Evolutionary conservation across 2,113 vertebrate genomes (phyloP).

Genomic region (Mesoclemmys tuberculata): DNA sequence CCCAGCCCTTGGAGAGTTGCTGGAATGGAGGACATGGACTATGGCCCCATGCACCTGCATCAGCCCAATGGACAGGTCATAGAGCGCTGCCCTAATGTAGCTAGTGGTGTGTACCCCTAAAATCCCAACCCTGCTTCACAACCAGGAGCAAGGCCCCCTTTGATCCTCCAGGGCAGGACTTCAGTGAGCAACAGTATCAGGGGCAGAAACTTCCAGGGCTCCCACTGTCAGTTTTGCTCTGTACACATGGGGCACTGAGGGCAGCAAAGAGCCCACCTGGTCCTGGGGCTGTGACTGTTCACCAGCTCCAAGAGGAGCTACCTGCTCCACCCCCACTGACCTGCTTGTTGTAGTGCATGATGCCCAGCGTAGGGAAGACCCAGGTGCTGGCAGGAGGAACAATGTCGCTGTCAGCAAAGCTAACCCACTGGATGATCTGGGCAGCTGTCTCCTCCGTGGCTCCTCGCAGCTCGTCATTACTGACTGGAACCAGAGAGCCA

Average conservation of each 20-base stretch:
- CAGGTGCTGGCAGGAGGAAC: conserved; percentile 93
- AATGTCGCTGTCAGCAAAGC: conserved; percentile 92
- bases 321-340: conserved; percentile 52
- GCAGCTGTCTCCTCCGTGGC: conserved; percentile 81
- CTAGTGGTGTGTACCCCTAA: background rate
- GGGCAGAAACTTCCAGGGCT: background rate
- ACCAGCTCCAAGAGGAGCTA: background rate
- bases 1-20: no score
- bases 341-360: conserved; percentile 97
- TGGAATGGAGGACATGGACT: background rate
- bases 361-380: conserved; percentile 95
- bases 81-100: background rate
- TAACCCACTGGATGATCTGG: conserved; percentile 93
- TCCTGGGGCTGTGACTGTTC: background rate
- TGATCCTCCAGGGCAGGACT: background rate
- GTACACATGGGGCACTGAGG: background rate
- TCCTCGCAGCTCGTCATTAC: conserved; percentile 88
- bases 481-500: conserved; percentile 53
- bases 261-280: background rate
- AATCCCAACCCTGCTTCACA: background rate
- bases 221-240: background rate
- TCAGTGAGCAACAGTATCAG: background rate
- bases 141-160: background rate
- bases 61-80: background rate
- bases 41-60: background rate